These are phyloP conservation scores for Clarias magur DNA, from an alignment of 2,113 vertebrate genomes.

Conservation along the genomic window DNA sequence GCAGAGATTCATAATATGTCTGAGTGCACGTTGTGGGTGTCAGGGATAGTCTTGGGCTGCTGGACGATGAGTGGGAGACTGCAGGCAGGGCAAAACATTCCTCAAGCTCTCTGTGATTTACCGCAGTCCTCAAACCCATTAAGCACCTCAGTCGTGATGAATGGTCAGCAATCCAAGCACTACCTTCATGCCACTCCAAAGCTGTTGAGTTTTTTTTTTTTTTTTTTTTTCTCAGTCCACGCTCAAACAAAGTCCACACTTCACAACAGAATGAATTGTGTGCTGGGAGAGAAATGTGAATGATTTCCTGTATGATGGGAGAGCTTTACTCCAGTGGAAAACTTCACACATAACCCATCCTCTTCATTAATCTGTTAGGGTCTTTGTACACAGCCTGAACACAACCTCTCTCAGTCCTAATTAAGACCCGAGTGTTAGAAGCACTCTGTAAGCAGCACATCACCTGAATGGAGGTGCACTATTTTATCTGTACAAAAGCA, in stretches of 20 bases:
- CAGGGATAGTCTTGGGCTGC: slow-evolving; percentile 30
- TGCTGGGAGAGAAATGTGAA: slow-evolving; percentile 13
- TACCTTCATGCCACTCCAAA: slow-evolving; percentile 27
- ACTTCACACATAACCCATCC: slow-evolving; percentile 23
- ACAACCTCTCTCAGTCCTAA: slow-evolving; percentile 14
- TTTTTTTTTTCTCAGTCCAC: slow-evolving; percentile 4
- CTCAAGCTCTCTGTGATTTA: slow-evolving; percentile 44
- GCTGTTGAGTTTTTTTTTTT: neutral
- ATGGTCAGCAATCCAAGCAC: slow-evolving; percentile 28
- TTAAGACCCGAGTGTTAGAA: slow-evolving; percentile 35
- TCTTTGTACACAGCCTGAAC: slow-evolving; percentile 28
- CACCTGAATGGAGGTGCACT: slow-evolving; percentile 43
- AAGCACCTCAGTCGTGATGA: slow-evolving; percentile 41
- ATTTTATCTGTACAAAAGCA: slow-evolving; percentile 44
- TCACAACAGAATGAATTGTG: neutral
- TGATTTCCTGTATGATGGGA: slow-evolving; percentile 16
- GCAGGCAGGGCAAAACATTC: slow-evolving; percentile 35
- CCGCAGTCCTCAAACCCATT: slow-evolving; percentile 38
- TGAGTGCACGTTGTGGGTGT: slow-evolving; percentile 36
- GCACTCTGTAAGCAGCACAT: slow-evolving; percentile 30
- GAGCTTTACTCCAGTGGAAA: slow-evolving; percentile 8
- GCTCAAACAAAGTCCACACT: neutral
- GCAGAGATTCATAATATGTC: slow-evolving; percentile 36
- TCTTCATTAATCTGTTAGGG: slow-evolving; percentile 37
- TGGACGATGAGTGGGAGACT: slow-evolving; percentile 28